Conservation (phyloP, 64 coral and sea anemone genomes). For the Stylophora pistillata region DNA sequence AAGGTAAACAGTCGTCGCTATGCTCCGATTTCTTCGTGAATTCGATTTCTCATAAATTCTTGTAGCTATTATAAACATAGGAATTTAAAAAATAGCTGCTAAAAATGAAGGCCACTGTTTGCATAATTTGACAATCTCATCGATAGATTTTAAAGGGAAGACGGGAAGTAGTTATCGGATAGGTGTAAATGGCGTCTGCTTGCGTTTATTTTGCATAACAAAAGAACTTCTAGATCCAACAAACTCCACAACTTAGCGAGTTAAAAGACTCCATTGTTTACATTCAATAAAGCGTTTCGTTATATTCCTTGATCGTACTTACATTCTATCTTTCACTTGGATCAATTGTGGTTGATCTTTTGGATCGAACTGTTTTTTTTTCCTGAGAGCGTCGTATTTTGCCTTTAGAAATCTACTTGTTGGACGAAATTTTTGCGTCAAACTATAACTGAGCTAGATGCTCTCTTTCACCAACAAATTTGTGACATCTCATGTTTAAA, state of each 20-base stretch:
- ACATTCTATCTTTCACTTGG: not conserved
- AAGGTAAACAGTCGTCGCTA: no score
- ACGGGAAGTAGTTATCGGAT: not conserved
- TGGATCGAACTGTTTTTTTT: no score
- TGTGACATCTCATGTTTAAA: no score
- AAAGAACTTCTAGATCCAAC: constrained; percentile 7
- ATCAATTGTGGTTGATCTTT: not conserved
- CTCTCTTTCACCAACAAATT: no score
- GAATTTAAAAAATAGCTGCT: not conserved
- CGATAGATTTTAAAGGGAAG: not conserved
- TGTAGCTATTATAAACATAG: no score
- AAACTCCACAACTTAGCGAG: not conserved
- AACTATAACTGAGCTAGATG: no score
- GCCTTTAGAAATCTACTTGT: no score
- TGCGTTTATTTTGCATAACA: constrained; percentile 18
- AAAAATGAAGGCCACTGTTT: not conserved
- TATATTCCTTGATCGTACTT: not conserved
- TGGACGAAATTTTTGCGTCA: no score
- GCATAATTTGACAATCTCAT: not conserved
- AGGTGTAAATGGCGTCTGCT: constrained; percentile 3
- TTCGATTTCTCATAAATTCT: no score
- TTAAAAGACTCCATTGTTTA: not conserved
- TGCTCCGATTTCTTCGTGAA: no score
- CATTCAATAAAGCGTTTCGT: not conserved
- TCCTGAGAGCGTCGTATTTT: no score